Evolutionary conservation across 2,797 vertebrate genomes (phyloP).

Genomic region (Aeoliscus strigatus): DNA sequence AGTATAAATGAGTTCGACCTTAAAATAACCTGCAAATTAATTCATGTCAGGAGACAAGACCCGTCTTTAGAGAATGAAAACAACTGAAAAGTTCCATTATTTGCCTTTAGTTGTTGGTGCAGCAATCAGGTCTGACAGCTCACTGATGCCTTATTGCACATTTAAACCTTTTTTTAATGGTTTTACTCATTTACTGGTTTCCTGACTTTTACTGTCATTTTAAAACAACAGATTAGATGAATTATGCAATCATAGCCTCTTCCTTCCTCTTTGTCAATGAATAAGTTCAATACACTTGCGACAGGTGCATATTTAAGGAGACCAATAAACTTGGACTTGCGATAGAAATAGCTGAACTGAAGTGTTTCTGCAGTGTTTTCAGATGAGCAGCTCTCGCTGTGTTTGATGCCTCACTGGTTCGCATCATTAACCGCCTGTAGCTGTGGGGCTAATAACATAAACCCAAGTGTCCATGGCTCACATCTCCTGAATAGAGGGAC

Average conservation of each 20-base stretch:
- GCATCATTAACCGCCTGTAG: conserved; percentile 56
- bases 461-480: conserved; percentile 60
- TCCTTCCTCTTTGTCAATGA: conserved; percentile 11
- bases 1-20: conserved; percentile 33
- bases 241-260: no score
- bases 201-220: conserved; percentile 29
- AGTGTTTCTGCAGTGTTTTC: no score
- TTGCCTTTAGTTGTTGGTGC: conserved; percentile 11
- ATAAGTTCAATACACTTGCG: no score
- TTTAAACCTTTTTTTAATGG: no score
- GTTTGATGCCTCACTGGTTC: conserved; percentile 39
- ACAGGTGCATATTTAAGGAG: no score
- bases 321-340: no score
- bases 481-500: conserved; percentile 51
- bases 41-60: no score
- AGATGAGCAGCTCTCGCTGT: conserved; percentile 6
- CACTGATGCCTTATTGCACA: conserved; percentile 17
- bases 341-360: no score
- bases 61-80: conserved; percentile 25
- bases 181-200: no score
- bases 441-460: conserved; percentile 58
- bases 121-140: conserved; percentile 15
- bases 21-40: no score
- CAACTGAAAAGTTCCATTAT: conserved; percentile 21
- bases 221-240: conserved; percentile 17